These are phyloP conservation scores for Sternotherus odoratus DNA, from an alignment of 2,797 vertebrate species.

Conservation along the genomic window DNA sequence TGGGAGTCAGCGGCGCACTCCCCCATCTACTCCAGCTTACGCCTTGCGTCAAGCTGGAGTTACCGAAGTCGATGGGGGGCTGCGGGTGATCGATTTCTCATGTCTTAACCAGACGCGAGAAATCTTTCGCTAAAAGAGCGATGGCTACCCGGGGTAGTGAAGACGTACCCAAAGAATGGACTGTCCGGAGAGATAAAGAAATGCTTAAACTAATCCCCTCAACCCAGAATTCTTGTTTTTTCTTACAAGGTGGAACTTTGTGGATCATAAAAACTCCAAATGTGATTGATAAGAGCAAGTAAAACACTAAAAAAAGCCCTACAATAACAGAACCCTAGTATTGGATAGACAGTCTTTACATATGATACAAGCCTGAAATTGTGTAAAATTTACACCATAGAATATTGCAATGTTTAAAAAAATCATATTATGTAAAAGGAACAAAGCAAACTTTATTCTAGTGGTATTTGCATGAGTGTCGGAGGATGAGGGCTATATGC, in stretches of 20 bases:
- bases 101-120: too few species aligned
- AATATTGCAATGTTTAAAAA: not conserved
- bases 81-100: too few species aligned
- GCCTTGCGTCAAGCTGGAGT: too few species aligned
- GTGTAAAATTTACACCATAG: not conserved
- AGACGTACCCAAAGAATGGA: too few species aligned
- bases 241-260: not conserved
- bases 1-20: too few species aligned
- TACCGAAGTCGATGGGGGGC: too few species aligned
- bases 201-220: not conserved
- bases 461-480: not conserved
- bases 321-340: not conserved
- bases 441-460: slow-evolving; percentile 48
- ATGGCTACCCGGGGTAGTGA: too few species aligned
- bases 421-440: not conserved
- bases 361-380: not conserved
- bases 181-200: not conserved
- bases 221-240: not conserved
- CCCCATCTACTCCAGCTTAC: too few species aligned
- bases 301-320: slow-evolving; percentile 11
- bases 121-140: too few species aligned
- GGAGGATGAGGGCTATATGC: slow-evolving; percentile 36
- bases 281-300: not conserved
- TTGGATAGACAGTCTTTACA: not conserved
- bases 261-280: not conserved